These are phyloP conservation scores for Vulpes lagopus DNA, from an alignment of 2,113 vertebrate genomes.

Conservation along the genomic window DNA sequence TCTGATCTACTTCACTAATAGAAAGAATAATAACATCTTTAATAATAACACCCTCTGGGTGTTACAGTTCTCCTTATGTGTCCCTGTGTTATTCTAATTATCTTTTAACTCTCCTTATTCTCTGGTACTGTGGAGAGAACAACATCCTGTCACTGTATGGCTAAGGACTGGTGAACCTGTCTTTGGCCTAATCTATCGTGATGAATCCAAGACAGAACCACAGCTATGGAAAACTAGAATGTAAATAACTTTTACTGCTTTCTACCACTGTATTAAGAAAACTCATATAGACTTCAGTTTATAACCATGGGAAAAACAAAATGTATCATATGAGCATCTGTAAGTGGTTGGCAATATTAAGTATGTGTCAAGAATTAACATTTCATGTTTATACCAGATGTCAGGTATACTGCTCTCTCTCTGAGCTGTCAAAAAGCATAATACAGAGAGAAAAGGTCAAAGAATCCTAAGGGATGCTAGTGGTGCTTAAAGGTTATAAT, in stretches of 20 bases:
- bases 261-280: constrained; percentile 62
- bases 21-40: neutral
- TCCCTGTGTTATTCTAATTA: neutral
- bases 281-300: constrained; percentile 51
- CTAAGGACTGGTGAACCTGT: neutral
- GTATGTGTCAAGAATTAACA: constrained; percentile 54
- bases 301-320: constrained; percentile 73
- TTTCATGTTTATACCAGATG: constrained; percentile 62
- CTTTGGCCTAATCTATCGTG: neutral
- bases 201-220: neutral
- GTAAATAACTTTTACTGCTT: neutral
- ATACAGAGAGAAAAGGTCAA: constrained; percentile 66
- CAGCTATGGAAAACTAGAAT: neutral
- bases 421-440: constrained; percentile 69
- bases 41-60: neutral
- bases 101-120: neutral
- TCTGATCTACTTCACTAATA: neutral
- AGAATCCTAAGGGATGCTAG: constrained; percentile 54
- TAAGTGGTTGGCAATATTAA: constrained; percentile 73
- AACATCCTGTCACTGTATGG: neutral
- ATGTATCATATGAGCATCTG: constrained; percentile 66
- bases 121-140: neutral
- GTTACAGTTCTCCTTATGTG: neutral
- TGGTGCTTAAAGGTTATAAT: constrained; percentile 65
- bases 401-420: constrained; percentile 68